A percentile compares a stretch with the other conserved stretches of the same genome.
phyloP scores from a whole-genome alignment of 2,113 vertebrate species.

The Rhinichthys klamathensis region DNA sequence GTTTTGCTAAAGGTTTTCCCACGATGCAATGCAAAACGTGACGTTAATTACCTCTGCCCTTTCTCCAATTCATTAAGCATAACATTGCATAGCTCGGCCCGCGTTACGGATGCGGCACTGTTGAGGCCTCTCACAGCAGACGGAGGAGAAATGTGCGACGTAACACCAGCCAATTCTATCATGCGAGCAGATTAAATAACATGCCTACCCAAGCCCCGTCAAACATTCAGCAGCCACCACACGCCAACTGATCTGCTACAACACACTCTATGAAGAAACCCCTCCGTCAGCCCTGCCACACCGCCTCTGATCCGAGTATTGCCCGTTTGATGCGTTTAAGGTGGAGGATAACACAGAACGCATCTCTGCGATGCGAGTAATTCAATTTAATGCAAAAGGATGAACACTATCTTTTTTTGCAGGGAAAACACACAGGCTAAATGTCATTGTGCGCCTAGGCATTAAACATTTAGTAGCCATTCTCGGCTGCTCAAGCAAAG shows the following conservation, averaged over 20 bases:
- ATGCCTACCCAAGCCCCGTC: constrained; percentile 78
- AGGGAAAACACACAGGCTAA: constrained; percentile 34
- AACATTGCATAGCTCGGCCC: constrained; percentile 60
- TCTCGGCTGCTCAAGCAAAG: constrained; percentile 45
- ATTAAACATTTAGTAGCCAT: constrained; percentile 51
- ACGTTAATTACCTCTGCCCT: constrained; percentile 79
- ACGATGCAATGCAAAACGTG: constrained; percentile 45
- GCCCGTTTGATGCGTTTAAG: constrained; percentile 67
- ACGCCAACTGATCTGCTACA: constrained; percentile 75
- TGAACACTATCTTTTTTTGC: neutral
- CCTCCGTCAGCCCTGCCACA: constrained; percentile 62
- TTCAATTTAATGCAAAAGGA: constrained; percentile 1
- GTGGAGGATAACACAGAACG: constrained; percentile 26
- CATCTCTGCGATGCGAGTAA: neutral
- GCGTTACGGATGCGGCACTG: constrained; percentile 36
- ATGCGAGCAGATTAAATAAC: constrained; percentile 82
- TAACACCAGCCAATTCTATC: constrained; percentile 79
- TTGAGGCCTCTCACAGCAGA: constrained; percentile 1
- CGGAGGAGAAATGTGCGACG: constrained; percentile 53
- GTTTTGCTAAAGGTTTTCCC: constrained; percentile 8
- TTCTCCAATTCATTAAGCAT: constrained; percentile 64
- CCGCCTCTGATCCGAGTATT: constrained; percentile 71
- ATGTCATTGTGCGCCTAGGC: constrained; percentile 47
- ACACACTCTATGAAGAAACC: constrained; percentile 70
- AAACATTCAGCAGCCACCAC: constrained; percentile 77